Evolutionary conservation across 2,888 invertebrate genomes (phyloP).

Genomic region (Drosophila hamatofila): DNA sequence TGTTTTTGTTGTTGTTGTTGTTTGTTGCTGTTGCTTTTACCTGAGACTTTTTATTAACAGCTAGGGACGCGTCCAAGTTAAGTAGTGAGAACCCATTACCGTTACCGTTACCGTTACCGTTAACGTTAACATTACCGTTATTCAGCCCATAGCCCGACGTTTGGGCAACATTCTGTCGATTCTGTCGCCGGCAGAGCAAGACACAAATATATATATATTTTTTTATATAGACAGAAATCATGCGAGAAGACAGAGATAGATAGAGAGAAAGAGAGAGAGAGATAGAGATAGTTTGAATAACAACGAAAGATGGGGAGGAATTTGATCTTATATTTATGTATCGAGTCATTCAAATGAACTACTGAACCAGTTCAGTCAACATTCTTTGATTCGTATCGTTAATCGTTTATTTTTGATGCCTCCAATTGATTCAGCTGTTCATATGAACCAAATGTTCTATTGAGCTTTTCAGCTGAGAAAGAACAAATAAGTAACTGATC

Average conservation of each 20-base stretch:
- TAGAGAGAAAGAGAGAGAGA: neutral
- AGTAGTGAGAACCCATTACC: conserved; percentile 81
- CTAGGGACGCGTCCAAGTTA: conserved; percentile 84
- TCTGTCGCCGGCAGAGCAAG: conserved; percentile 68
- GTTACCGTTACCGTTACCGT: conserved; percentile 26
- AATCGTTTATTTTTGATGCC: neutral
- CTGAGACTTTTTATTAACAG: conserved; percentile 84
- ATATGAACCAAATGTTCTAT: neutral
- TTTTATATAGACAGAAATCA: conserved; percentile 21
- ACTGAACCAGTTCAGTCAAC: neutral
- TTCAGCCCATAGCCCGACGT: conserved; percentile 83
- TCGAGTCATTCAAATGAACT: neutral
- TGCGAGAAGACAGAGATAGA: conserved; percentile 10
- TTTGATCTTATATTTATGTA: neutral
- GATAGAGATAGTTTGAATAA: conserved; percentile 1
- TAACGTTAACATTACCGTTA: conserved; percentile 70
- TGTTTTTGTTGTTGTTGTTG: conserved; percentile 8
- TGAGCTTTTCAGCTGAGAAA: neutral
- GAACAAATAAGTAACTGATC: neutral
- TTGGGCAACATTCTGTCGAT: conserved; percentile 84
- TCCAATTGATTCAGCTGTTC: neutral
- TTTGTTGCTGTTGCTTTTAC: conserved; percentile 70
- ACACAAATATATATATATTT: conserved; percentile 17
- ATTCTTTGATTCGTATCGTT: neutral
- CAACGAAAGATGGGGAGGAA: neutral